phyloP scores from a whole-genome alignment of 2,797 vertebrate genomes.

The Siniperca undulata region DNA sequence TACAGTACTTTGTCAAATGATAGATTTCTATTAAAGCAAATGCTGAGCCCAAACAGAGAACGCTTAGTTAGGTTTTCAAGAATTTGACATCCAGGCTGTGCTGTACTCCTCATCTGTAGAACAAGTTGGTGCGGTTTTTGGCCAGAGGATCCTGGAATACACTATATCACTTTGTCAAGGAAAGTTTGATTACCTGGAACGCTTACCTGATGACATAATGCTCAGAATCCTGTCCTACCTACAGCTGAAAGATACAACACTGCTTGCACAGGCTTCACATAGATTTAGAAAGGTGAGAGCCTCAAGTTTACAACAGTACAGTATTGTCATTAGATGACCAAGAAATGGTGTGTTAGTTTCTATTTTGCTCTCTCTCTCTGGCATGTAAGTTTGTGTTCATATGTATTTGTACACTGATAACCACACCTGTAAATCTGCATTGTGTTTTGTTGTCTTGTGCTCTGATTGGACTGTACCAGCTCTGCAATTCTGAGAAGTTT shows the following conservation, averaged over 20 bases:
- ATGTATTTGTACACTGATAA: constrained; percentile 18
- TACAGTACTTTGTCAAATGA: not conserved
- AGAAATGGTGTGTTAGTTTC: not conserved
- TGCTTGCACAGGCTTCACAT: constrained; percentile 83
- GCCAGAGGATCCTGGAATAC: constrained; percentile 80
- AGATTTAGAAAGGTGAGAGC: constrained; percentile 82
- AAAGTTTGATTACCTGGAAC: constrained; percentile 85
- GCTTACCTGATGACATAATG: constrained; percentile 83
- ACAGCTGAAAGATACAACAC: constrained; percentile 81
- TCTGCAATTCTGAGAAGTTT: constrained; percentile 81
- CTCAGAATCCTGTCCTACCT: constrained; percentile 84
- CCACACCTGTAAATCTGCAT: not conserved
- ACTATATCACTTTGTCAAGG: constrained; percentile 82
- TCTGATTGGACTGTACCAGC: constrained; percentile 61
- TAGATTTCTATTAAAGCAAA: no score
- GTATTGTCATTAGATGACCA: not conserved
- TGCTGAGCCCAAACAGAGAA: not conserved
- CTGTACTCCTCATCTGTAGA: constrained; percentile 62
- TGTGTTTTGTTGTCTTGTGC: constrained; percentile 33
- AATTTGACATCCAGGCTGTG: not conserved
- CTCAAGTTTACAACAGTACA: not conserved
- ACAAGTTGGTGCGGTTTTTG: constrained; percentile 81
- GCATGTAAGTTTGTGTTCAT: not conserved
- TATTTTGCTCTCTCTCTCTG: constrained; percentile 12
- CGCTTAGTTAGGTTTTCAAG: not conserved